phyloP scores from a whole-genome alignment of 2,888 invertebrate species.

The Acutogordius australiensis region DNA sequence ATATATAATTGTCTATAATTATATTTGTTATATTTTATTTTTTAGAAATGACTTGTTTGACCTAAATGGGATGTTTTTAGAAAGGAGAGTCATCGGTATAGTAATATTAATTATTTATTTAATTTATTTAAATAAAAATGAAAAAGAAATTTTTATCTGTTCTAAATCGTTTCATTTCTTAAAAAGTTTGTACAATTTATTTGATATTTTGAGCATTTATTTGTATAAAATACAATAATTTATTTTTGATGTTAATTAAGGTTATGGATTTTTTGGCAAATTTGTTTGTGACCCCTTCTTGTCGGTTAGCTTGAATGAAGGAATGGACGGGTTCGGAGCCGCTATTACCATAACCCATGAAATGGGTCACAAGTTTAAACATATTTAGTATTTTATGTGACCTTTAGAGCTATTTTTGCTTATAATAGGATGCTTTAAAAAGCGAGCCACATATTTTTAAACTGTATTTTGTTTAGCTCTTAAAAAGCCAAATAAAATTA shows the following conservation, averaged over 20 bases:
- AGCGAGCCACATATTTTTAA: too few species aligned
- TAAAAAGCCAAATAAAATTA: too few species aligned
- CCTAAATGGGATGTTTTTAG: neutral
- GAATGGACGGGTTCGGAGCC: constrained; percentile 8
- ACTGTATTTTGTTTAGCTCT: too few species aligned
- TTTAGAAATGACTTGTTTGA: constrained; percentile 2
- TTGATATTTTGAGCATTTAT: too few species aligned
- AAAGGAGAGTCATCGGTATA: constrained; percentile 6
- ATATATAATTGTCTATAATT: neutral
- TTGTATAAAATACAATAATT: too few species aligned
- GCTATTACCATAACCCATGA: constrained; percentile 11
- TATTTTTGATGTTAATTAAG: neutral
- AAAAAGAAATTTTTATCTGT: too few species aligned
- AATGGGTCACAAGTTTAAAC: constrained; percentile 11
- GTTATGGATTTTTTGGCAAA: constrained; percentile 10
- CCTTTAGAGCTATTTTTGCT: too few species aligned
- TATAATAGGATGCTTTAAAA: too few species aligned
- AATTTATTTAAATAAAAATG: too few species aligned
- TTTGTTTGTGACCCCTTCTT: constrained; percentile 8
- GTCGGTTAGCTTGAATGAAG: constrained; percentile 7
- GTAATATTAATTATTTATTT: neutral
- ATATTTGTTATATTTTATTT: neutral
- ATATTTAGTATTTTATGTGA: too few species aligned
- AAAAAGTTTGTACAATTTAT: too few species aligned
- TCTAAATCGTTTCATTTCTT: neutral